These are phyloP conservation scores for Cecropterus lyciades DNA, from an alignment of 1,140 invertebrate genomes.

Conservation along the genomic window DNA sequence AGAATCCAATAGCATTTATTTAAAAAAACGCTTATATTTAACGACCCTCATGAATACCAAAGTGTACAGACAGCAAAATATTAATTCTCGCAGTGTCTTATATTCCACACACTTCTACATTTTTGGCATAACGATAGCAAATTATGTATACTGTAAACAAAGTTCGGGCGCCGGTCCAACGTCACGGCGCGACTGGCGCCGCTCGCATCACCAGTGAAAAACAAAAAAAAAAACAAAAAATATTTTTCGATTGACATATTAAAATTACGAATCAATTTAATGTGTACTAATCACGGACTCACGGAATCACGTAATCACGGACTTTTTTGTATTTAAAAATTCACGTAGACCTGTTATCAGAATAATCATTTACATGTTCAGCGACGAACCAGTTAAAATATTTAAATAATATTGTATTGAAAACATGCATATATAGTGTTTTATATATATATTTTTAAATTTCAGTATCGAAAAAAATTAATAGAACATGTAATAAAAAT, in stretches of 20 bases:
- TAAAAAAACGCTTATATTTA: background rate
- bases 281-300: too few species aligned
- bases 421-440: too few species aligned
- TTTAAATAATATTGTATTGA: too few species aligned
- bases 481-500: too few species aligned
- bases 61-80: background rate
- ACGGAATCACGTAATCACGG: background rate
- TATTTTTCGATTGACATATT: background rate
- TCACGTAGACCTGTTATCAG: too few species aligned
- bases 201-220: conserved; percentile 5
- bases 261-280: too few species aligned
- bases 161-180: conserved; percentile 20
- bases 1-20: background rate
- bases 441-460: too few species aligned
- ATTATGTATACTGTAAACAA: conserved; percentile 20
- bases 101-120: conserved; percentile 2
- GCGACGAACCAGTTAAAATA: too few species aligned
- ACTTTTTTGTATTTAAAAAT: too few species aligned
- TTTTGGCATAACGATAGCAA: conserved; percentile 7
- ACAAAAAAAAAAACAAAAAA: conserved; percentile 10
- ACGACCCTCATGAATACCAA: too few species aligned
- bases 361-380: too few species aligned
- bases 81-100: background rate
- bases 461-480: too few species aligned
- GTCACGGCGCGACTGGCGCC: conserved; percentile 19